Evolutionary conservation across 2,113 vertebrate species (phyloP).

Genomic region (Ceyx cyanopectus): DNA sequence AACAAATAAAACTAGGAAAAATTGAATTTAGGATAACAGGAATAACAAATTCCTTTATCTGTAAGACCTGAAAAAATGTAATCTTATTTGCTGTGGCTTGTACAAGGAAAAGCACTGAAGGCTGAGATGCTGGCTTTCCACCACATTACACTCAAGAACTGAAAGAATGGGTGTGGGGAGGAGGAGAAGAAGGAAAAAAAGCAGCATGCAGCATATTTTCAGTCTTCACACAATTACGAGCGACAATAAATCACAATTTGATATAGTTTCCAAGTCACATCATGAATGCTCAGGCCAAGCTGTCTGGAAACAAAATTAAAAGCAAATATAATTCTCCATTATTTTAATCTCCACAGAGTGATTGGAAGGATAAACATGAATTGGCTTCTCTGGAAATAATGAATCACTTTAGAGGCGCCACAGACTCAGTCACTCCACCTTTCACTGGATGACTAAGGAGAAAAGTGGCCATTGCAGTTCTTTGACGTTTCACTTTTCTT

Average conservation of each 20-base stretch:
- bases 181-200: neutral
- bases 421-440: conserved; percentile 45
- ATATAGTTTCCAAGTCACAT: conserved; percentile 73
- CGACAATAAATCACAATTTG: conserved; percentile 54
- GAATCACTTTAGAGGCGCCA: conserved; percentile 65
- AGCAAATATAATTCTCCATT: conserved; percentile 71
- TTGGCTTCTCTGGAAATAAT: conserved; percentile 69
- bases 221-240: conserved; percentile 50
- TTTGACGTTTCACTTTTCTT: neutral
- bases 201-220: conserved; percentile 31
- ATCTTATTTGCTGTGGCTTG: neutral
- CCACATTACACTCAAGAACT: neutral
- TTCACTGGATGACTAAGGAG: conserved; percentile 46
- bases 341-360: conserved; percentile 60
- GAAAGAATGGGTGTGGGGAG: neutral
- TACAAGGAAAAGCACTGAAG: neutral
- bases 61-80: neutral
- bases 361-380: conserved; percentile 63
- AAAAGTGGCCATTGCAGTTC: neutral
- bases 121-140: conserved; percentile 6
- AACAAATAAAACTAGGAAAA: neutral
- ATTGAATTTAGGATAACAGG: accelerated
- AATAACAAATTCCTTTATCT: neutral
- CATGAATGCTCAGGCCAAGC: conserved; percentile 63
- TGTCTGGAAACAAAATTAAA: conserved; percentile 76